Evolutionary conservation across 2,113 vertebrate species (phyloP), one percentile per base, ranked within the genome.

Genomic region (Triplophysa rosa): DNA sequence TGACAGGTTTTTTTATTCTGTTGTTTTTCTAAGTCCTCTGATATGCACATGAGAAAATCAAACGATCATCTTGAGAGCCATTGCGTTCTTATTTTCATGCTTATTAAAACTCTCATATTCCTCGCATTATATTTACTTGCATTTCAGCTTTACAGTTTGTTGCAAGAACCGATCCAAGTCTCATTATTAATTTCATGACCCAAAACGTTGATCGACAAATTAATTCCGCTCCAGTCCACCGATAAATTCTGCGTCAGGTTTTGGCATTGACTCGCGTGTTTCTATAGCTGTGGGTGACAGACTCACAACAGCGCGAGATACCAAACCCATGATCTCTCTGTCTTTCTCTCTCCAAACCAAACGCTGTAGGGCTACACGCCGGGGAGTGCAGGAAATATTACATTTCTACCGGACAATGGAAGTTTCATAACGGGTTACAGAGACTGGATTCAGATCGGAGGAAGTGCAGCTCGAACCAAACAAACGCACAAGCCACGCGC

Each of bases 161-260:
- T 19, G 0, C 49, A 13, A 24, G 21, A 21, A 63, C 58, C 26
- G 47, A 62, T 63, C 54, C 58, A 49, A 26, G 29, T 78, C 42
- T 40, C 19, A 4, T 59, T 49, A 45, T 73, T 59, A 40, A 67
- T 78, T 61, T 59, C 71, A 49, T 68, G 12, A 79, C 64, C 42
- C 40, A 58, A 54, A 67, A 26, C 62, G 54, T 90, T 90, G 88
- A 89, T 74, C 45, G 67, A 66, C 69, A 84, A 85, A 90, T 89
- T 83, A 83, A 81, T 93, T 89, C 92, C 90, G 87, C 88, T 93
- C 91, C 90, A 65, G 89, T 88, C 88, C 42, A 45, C 80, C 52
- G 82, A 69, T 49, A 26, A 37, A 88, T 80, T 93, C 92, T 92
- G 88, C 89, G 89, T 91, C 90, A 89, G 84, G 90, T 91, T 92